Evolutionary conservation across 2,113 vertebrate genomes (phyloP).

Genomic region (Prunella himalayana): DNA sequence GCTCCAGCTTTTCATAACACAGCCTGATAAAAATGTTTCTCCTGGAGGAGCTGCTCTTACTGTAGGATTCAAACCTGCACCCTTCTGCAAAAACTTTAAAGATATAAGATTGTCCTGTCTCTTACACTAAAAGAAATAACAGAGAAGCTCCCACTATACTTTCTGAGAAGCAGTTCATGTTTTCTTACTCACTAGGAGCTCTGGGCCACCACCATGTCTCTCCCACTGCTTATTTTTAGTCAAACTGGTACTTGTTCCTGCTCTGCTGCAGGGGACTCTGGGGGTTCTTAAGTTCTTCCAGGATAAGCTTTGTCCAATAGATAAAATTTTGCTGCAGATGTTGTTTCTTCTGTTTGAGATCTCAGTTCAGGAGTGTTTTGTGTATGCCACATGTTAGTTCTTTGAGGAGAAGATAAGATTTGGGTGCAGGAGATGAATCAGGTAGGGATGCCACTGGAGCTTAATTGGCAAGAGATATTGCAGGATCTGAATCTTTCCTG

Average conservation of each 20-base stretch:
- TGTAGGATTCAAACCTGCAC: neutral
- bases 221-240: neutral
- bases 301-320: neutral
- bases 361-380: neutral
- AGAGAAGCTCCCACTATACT: neutral
- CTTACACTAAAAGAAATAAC: neutral
- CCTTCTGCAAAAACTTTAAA: neutral
- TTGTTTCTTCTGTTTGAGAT: neutral
- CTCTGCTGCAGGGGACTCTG: neutral
- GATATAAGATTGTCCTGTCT: neutral
- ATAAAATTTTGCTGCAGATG: neutral
- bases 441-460: neutral
- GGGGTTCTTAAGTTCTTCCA: neutral
- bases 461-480: neutral
- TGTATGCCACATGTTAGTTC: neutral
- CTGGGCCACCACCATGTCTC: neutral
- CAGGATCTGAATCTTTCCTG: neutral
- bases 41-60: neutral
- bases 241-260: neutral
- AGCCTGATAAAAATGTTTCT: neutral
- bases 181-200: neutral
- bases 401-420: constrained; percentile 4
- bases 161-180: neutral
- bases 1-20: neutral
- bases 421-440: neutral